Base-by-base conservation (phyloP, 53 echinoderm and acorn worm genomes). In the Holothuria leucospilota region DNA sequence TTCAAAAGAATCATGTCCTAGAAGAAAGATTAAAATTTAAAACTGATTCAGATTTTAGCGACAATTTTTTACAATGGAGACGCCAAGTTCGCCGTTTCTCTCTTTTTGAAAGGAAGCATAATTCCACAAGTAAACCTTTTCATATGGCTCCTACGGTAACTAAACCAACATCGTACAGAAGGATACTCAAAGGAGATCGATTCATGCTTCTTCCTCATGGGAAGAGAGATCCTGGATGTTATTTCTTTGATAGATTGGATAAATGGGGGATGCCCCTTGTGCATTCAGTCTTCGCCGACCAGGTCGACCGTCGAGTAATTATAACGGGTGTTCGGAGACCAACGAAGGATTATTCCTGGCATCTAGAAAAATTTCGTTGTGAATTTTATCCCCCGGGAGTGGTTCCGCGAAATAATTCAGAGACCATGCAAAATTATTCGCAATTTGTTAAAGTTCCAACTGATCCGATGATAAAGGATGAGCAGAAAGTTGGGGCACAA, bases 401-500 rank as follows among this genome's bases (percentile, higher is more conserved):
- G 13, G 41, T 59, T 21, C 71, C 59, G 27, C 27, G 24, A 23
- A 38, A 71, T 34, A 56, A 20, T 2, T 53, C 42, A 1, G 71
- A 62, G 38, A 53, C 69, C 2, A 28, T 28, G n/a, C 51, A 23
- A 20, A 46, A 65, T 39, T 42, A 38, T 83, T 66, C 84, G 16
- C 13, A 25, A 26, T 20, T 70, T 6, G 71, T 86, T 28, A 59
- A 71, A 13, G 69, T 65, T 39, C 41, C 86, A 20, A 91, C 40
- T 15, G 94, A 93, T 63, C 91, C 93, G 20, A 91, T 93, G 58
- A 51, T 93, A 18, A 51, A 88, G 46, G 94, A 93, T 62, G 81
- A 73, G 18, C 88, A 86, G 38, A 85, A 85, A 18, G 82, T 93
- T 28, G 94, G 94, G 5, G 91, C 87, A 41, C 77, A 42, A 51